Conservation (phyloP, 1,140 invertebrate genomes). For the Aphaenogaster floridana region DNA sequence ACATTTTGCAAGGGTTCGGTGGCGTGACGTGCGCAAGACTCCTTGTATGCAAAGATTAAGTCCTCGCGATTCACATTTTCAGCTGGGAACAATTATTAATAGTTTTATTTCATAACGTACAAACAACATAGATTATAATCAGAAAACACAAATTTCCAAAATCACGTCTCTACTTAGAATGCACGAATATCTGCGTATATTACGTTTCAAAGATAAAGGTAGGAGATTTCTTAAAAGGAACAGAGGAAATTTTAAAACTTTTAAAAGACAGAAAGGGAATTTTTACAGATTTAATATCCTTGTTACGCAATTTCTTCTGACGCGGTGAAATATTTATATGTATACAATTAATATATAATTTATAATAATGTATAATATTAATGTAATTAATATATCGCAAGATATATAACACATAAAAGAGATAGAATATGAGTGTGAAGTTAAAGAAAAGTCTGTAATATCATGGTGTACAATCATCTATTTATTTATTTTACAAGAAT, state of each 20-base stretch:
- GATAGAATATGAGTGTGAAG: background rate
- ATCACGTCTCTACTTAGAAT: constrained; percentile 13
- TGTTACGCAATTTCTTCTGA: background rate
- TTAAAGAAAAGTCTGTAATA: constrained; percentile 36
- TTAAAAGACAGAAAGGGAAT: background rate
- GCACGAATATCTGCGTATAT: background rate
- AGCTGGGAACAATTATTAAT: constrained; percentile 84
- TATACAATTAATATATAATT: constrained; percentile 1
- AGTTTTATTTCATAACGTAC: constrained; percentile 43
- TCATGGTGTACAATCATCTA: constrained; percentile 16
- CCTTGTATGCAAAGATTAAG: constrained; percentile 90
- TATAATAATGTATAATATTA: too few species aligned
- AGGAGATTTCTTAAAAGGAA: background rate
- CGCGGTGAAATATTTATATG: background rate
- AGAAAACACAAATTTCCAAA: constrained; percentile 12
- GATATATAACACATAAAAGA: constrained; percentile 5
- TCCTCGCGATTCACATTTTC: constrained; percentile 88
- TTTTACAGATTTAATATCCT: background rate
- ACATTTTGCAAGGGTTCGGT: constrained; percentile 90
- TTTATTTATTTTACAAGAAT: constrained; percentile 41
- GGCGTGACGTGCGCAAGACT: constrained; percentile 91
- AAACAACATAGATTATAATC: constrained; percentile 36
- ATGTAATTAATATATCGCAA: background rate
- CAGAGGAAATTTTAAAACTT: too few species aligned
- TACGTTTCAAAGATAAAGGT: constrained; percentile 11